A percentile compares a stretch with the other conserved stretches of the same genome.
Conservation (phyloP, 2,797 vertebrate species). For the Diplodus sargus region DNA sequence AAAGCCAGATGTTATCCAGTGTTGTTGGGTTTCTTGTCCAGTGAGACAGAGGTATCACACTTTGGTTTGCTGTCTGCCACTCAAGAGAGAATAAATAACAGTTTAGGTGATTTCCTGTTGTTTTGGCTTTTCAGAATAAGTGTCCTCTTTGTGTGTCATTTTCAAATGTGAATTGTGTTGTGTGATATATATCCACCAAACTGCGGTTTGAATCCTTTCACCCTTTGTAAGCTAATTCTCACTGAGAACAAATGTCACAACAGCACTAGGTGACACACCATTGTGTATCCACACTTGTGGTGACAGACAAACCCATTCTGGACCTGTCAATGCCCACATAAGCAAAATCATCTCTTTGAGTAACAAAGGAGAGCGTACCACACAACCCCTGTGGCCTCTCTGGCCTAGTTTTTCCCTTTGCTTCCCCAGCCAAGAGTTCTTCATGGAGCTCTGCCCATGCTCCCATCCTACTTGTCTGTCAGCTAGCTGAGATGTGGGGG, state of each 20-base stretch:
- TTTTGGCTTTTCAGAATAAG: constrained; percentile 5
- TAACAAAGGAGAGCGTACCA: constrained; percentile 57
- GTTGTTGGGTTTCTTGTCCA: too few species aligned
- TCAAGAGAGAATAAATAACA: background rate
- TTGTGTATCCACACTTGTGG: constrained; percentile 52
- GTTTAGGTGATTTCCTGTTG: background rate
- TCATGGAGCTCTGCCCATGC: constrained; percentile 67
- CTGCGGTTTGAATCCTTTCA: constrained; percentile 18
- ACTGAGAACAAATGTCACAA: constrained; percentile 18
- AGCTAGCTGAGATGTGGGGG: constrained; percentile 70
- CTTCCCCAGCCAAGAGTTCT: constrained; percentile 66
- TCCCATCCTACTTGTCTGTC: constrained; percentile 76
- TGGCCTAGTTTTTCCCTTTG: constrained; percentile 68
- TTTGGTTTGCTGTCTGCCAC: background rate
- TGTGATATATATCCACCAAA: background rate
- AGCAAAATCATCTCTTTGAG: constrained; percentile 57
- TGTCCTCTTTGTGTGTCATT: background rate
- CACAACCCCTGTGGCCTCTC: constrained; percentile 59
- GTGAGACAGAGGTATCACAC: background rate
- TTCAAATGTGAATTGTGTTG: background rate
- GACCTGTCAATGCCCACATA: constrained; percentile 49
- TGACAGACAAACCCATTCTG: constrained; percentile 51
- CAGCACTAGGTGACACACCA: constrained; percentile 4
- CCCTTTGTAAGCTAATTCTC: constrained; percentile 23
- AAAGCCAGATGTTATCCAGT: too few species aligned